Conservation (phyloP, 2,113 vertebrate species). For the Asarcornis scutulata region DNA sequence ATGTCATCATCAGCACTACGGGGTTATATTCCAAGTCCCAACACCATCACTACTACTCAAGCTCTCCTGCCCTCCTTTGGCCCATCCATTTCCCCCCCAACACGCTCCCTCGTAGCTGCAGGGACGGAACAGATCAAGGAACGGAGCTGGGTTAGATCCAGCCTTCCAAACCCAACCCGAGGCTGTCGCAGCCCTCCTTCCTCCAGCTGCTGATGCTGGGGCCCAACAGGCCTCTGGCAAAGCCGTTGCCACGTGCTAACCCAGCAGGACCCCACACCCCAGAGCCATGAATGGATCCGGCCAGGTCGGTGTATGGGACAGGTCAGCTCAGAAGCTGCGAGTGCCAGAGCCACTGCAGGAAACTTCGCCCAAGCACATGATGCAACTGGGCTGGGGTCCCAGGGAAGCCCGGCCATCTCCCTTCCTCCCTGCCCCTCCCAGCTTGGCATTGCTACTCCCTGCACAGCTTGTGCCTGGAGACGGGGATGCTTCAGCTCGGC, state of each 20-base stretch:
- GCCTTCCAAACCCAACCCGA: not conserved
- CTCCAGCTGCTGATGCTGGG: not conserved
- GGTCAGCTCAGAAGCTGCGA: not conserved
- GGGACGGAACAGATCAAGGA: not conserved
- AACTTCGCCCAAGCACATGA: not conserved
- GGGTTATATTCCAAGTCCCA: not conserved
- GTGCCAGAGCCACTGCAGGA: not conserved
- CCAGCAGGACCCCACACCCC: not conserved
- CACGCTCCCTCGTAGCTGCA: not conserved
- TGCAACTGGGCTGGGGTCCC: not conserved
- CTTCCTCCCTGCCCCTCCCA: not conserved
- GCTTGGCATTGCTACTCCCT: not conserved
- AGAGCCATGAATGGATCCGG: not conserved
- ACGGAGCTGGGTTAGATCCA: not conserved
- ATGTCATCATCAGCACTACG: not conserved
- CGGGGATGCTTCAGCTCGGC: not conserved
- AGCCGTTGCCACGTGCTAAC: not conserved
- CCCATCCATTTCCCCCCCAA: not conserved
- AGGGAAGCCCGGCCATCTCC: not conserved
- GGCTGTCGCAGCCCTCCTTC: not conserved
- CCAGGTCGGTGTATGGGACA: not conserved
- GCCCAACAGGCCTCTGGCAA: not conserved
- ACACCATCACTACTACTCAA: not conserved
- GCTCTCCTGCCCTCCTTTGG: not conserved
- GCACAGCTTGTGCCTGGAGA: not conserved